Conservation (phyloP, 2,113 vertebrate species). For the Pseudorasbora parva region DNA sequence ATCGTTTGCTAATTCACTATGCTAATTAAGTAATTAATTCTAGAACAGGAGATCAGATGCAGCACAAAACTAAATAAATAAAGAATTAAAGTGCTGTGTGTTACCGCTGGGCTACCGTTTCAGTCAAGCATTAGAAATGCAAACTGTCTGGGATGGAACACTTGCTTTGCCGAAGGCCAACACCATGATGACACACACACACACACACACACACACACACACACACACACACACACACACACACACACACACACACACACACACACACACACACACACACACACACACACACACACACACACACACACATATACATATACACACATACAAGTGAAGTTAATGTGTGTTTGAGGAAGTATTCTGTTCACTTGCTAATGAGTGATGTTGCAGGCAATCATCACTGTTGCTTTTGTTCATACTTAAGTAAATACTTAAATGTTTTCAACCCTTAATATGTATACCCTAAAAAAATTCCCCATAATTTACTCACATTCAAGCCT, state of each 20-base stretch:
- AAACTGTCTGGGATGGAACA: constrained; percentile 70
- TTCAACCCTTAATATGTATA: background rate
- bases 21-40: constrained; percentile 85
- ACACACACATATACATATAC: constrained; percentile 1
- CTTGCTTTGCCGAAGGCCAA: constrained; percentile 74
- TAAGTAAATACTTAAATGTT: background rate
- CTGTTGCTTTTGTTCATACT: background rate
- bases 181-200: constrained; percentile 60
- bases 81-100: constrained; percentile 76
- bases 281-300: constrained; percentile 43
- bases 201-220: constrained; percentile 34
- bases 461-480: no score
- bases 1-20: constrained; percentile 84
- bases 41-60: constrained; percentile 80
- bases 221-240: background rate
- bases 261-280: background rate
- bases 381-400: background rate
- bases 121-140: constrained; percentile 79
- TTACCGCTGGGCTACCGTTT: constrained; percentile 77
- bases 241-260: constrained; percentile 19
- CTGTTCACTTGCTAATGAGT: background rate
- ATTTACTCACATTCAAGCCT: no score
- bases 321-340: background rate
- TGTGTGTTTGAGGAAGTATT: constrained; percentile 27
- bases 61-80: constrained; percentile 76